Percentiles rank a stretch among this genome's conserved stretches.
Evolutionary conservation across 2,797 vertebrate genomes (phyloP).

Genomic region (Periparus ater): DNA sequence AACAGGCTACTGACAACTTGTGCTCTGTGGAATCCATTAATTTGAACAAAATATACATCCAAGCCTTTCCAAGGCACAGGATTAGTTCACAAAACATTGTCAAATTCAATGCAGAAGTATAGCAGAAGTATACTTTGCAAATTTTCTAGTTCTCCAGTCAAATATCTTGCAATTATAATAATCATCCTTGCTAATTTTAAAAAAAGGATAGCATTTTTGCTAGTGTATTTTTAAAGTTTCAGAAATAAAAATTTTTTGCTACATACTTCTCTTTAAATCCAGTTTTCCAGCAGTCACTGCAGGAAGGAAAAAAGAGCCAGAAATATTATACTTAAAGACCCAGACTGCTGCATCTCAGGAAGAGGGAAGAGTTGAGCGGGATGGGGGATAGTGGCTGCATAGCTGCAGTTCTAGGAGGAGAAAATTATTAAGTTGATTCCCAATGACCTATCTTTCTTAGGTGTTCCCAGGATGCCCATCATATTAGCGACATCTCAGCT

Average conservation of each 20-base stretch:
- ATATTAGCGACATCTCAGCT: conserved; percentile 48
- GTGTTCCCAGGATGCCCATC: conserved; percentile 48
- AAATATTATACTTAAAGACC: neutral
- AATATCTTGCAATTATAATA: neutral
- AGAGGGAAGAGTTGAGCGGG: neutral
- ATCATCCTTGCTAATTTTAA: neutral
- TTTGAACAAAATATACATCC: neutral
- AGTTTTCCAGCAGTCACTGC: neutral
- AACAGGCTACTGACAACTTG: neutral
- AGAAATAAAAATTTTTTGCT: neutral
- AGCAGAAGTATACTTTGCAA: neutral
- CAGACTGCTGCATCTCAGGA: neutral
- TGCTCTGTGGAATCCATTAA: neutral
- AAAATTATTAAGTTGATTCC: conserved; percentile 48
- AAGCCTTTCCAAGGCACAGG: neutral
- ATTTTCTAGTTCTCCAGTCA: neutral
- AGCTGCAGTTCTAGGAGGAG: neutral
- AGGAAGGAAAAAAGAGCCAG: neutral
- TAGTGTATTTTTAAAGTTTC: neutral
- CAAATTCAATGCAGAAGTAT: neutral
- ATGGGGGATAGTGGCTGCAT: neutral
- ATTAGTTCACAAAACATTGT: neutral
- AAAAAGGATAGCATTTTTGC: neutral
- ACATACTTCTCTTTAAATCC: neutral
- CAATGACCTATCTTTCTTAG: conserved; percentile 30